Base-by-base conservation (phyloP, 2,888 invertebrate genomes). In the Melinaea marsaeus region DNA sequence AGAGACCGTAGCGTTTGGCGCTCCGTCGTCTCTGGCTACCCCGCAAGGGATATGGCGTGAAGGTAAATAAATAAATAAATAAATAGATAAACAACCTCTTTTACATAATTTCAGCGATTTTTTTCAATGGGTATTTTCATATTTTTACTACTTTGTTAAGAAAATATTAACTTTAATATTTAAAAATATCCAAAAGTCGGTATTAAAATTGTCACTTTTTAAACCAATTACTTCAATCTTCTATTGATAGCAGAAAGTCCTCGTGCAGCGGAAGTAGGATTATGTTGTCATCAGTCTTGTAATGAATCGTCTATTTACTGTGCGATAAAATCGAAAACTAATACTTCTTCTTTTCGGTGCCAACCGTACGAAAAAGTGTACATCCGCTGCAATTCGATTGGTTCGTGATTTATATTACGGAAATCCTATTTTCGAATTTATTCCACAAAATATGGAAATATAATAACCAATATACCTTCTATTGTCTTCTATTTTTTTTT, bases 251-350 rank as follows among this genome's bases (percentile, higher is more conserved):
- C 46, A 48, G 13, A 48, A 48, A 48, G 13, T 48, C 48, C 48
- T 13, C 48, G 13, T 22, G 48, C 13, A 13, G 48, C 13, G 48
- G 77, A 78, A 79, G 75, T 69, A 64, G 75, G 77, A 83, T 84
- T 85, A 84, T 82, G 84, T 76, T 76, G 75, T 80, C 79, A 71
- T 73, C 72, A 75, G 74, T 69, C 78, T 75, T 80, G 84, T 80
- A 78, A 79, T 71, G 77, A 77, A 80, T 78, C 75, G 77, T 66
- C 75, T 79, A 83, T 84, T 84, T 81, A 76, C 77, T 79, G 77
- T 75, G 73, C 79, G 79, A 84, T 82, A 80, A 83, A 80, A 75
- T 75, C 74, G 70, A 72, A 72, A 72, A 74, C 71, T 74, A 77
- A 77, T 79, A 78, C 78, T 78, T 68, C 67, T 62, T 68, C 59